Evolutionary conservation across 2,888 invertebrate genomes (phyloP).

Genomic region (Cryptops parisi): DNA sequence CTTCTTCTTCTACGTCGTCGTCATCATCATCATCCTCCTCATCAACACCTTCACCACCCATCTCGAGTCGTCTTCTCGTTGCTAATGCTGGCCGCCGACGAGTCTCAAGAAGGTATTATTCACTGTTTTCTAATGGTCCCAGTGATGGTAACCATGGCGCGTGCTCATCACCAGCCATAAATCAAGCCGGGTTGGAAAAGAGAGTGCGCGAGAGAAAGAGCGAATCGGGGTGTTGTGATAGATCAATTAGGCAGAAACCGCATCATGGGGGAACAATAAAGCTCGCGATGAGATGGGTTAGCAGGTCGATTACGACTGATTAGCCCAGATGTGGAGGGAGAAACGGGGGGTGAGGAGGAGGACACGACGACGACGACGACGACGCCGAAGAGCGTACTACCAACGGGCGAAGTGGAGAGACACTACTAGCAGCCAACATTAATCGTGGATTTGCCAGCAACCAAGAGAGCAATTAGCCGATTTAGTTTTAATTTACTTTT

Average conservation of each 20-base stretch:
- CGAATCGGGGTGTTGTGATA: constrained; percentile 13
- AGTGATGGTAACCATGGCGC: constrained; percentile 2
- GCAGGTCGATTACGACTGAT: constrained; percentile 16
- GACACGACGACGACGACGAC: no score
- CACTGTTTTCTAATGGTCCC: no score
- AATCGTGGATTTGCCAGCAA: constrained; percentile 16
- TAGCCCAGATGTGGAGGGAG: no score
- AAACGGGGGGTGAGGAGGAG: no score
- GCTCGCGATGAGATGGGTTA: constrained; percentile 7
- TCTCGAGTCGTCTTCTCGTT: no score
- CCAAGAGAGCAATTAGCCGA: constrained; percentile 16
- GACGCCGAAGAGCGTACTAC: background rate
- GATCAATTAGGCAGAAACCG: constrained; percentile 15
- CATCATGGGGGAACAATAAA: background rate
- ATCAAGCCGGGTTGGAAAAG: background rate
- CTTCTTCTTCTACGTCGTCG: no score
- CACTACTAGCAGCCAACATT: constrained; percentile 9
- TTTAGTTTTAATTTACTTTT: constrained; percentile 13
- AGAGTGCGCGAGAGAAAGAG: background rate
- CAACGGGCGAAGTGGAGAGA: background rate
- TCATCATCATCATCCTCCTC: no score
- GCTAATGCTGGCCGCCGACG: no score
- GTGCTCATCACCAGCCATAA: constrained; percentile 8
- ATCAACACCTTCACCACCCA: no score
- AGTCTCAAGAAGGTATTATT: no score